A percentile compares a stretch with the other conserved stretches of the same genome.
Conservation (phyloP, 2,888 invertebrate species). For the Selenia dentaria region DNA sequence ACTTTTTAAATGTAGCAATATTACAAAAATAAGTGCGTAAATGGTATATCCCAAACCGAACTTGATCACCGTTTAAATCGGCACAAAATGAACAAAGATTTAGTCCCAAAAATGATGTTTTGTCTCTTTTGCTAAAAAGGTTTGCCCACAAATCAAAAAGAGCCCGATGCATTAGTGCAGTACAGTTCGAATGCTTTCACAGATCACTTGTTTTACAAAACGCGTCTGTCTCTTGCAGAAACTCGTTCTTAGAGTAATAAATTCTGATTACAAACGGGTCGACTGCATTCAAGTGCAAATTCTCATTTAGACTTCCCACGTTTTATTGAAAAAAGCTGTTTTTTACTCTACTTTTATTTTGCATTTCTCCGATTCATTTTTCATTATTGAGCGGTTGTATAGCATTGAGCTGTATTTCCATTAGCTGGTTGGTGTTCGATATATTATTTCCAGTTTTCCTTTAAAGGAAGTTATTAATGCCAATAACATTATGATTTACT, state of each 20-base stretch:
- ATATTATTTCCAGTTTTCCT: no score
- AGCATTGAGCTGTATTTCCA: neutral
- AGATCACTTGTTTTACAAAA: constrained; percentile 39
- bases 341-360: constrained; percentile 29
- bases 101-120: no score
- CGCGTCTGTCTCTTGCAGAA: constrained; percentile 55
- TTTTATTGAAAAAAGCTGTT: constrained; percentile 39
- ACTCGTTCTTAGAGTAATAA: constrained; percentile 58
- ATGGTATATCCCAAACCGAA: no score
- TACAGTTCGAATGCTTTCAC: constrained; percentile 25
- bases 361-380: constrained; percentile 24
- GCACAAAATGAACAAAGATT: no score
- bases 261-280: constrained; percentile 56
- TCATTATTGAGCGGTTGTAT: constrained; percentile 23
- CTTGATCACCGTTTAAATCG: no score
- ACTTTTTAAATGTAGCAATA: no score
- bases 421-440: no score
- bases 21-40: no score
- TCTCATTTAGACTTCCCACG: constrained; percentile 50
- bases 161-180: constrained; percentile 4
- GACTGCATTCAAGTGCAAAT: constrained; percentile 59
- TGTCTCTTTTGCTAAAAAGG: no score
- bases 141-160: constrained; percentile 11
- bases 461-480: neutral
- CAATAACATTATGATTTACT: neutral